Evolutionary conservation across 2,888 invertebrate genomes (phyloP).

Genomic region (Oscheius sp.): DNA sequence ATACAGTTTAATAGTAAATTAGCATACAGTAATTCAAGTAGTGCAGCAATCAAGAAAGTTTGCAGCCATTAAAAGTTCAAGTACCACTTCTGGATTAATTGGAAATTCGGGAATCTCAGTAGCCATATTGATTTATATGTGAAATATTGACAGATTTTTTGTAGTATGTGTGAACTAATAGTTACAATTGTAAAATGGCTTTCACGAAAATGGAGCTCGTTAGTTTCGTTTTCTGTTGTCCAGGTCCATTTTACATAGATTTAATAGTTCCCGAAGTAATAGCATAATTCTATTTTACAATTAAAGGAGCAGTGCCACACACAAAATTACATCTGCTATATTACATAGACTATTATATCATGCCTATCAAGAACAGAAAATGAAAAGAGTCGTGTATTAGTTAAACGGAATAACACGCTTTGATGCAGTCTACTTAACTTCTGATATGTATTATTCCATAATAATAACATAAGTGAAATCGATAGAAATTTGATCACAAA

Average conservation of each 20-base stretch:
- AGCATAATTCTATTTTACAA: slow-evolving; percentile 91
- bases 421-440: too few relatives aligned
- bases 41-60: slow-evolving; percentile 99
- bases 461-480: too few relatives aligned
- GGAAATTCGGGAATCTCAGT: slow-evolving; percentile 99
- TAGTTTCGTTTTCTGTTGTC: slow-evolving; percentile 98
- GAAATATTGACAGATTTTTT: slow-evolving; percentile 98
- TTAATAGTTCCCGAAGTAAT: slow-evolving; percentile 84
- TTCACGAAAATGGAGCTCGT: slow-evolving; percentile 97
- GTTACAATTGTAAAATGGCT: slow-evolving; percentile 79
- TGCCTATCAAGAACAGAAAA: too few relatives aligned
- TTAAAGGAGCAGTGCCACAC: too few relatives aligned
- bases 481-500: too few relatives aligned
- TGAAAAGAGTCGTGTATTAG: too few relatives aligned
- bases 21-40: too few relatives aligned
- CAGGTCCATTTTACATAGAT: slow-evolving; percentile 71
- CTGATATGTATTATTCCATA: too few relatives aligned
- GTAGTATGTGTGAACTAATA: slow-evolving; percentile 86
- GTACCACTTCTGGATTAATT: slow-evolving; percentile 90
- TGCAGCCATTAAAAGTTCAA: slow-evolving; percentile 98
- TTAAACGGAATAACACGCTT: too few relatives aligned
- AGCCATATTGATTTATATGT: slow-evolving; percentile 89
- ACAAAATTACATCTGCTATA: too few relatives aligned
- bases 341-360: too few relatives aligned
- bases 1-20: too few relatives aligned